phyloP scores from a whole-genome alignment of 1,140 invertebrate genomes.

The Micrasema minimum region DNA sequence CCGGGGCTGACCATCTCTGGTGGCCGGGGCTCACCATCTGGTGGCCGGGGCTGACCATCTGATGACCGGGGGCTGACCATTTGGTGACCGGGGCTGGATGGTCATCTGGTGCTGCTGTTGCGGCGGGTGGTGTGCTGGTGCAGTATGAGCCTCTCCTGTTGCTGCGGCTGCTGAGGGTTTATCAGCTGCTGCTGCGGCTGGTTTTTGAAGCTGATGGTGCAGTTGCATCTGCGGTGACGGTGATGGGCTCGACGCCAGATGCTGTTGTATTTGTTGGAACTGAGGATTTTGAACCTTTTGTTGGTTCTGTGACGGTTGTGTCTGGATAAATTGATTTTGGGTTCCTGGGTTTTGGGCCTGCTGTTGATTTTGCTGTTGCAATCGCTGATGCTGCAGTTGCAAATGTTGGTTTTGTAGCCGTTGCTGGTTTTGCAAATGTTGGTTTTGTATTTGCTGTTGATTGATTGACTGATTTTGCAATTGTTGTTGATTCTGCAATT shows the following conservation, averaged over 20 bases:
- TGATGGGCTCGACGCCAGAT: slow-evolving; percentile 39
- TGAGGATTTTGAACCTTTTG: slow-evolving; percentile 37
- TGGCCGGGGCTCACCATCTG: slow-evolving; percentile 54
- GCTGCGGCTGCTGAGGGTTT: slow-evolving; percentile 55
- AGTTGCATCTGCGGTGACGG: slow-evolving; percentile 44
- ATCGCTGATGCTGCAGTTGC: slow-evolving; percentile 52
- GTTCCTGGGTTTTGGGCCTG: slow-evolving; percentile 53
- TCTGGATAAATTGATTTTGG: slow-evolving; percentile 52
- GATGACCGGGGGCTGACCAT: slow-evolving; percentile 14
- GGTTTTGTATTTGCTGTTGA: slow-evolving; percentile 59
- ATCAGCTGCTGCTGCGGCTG: slow-evolving; percentile 51
- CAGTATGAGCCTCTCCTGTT: slow-evolving; percentile 45
- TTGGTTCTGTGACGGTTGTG: slow-evolving; percentile 44
- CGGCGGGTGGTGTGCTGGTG: slow-evolving; percentile 10
- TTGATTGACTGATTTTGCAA: slow-evolving; percentile 1
- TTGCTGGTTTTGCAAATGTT: slow-evolving; percentile 62
- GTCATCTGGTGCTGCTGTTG: slow-evolving; percentile 37
- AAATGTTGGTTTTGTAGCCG: slow-evolving; percentile 68
- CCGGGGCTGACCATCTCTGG: slow-evolving; percentile 56
- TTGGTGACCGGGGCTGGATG: slow-evolving; percentile 17
- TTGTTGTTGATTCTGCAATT: slow-evolving; percentile 46
- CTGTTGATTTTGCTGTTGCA: slow-evolving; percentile 55
- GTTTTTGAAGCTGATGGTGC: slow-evolving; percentile 60
- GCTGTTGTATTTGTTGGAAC: slow-evolving; percentile 47
- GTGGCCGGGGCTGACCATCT: slow-evolving; percentile 26